phyloP scores from a whole-genome alignment of 2,888 invertebrate genomes.

The Coenonympha arcania region DNA sequence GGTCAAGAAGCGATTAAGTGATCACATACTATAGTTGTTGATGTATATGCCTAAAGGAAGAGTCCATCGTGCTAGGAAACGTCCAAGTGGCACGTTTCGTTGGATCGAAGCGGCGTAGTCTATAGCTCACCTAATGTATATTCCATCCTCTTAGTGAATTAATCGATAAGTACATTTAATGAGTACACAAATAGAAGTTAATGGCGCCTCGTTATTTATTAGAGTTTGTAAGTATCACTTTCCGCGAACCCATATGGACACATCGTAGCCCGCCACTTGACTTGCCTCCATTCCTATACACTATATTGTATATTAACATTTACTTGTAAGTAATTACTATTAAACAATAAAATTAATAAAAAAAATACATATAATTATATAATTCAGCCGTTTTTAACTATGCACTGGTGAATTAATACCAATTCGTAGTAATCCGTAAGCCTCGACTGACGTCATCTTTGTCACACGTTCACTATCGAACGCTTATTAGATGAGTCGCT shows the following conservation, averaged over 20 bases:
- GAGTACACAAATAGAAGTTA: conserved; percentile 59
- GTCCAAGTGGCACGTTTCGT: conserved; percentile 44
- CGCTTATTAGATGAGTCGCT: conserved; percentile 67
- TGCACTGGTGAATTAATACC: conserved; percentile 57
- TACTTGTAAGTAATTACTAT: conserved; percentile 48
- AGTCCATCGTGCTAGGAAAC: conserved; percentile 39
- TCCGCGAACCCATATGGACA: conserved; percentile 42
- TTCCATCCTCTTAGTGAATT: conserved; percentile 70
- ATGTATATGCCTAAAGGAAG: too few relatives aligned
- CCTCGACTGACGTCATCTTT: conserved; percentile 62
- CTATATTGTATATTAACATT: conserved; percentile 62
- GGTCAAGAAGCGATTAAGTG: too few relatives aligned
- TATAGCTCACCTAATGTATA: conserved; percentile 71
- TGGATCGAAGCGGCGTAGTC: conserved; percentile 39
- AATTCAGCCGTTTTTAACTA: conserved; percentile 47
- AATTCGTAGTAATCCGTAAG: conserved; percentile 46
- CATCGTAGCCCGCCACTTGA: conserved; percentile 59
- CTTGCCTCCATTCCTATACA: conserved; percentile 60
- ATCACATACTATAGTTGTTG: too few relatives aligned
- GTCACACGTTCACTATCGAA: conserved; percentile 36
- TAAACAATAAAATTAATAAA: conserved; percentile 40
- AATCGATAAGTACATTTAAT: conserved; percentile 66
- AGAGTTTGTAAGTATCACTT: conserved; percentile 58
- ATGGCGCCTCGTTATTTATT: conserved; percentile 59
- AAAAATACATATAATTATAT: too few relatives aligned